phyloP scores from a whole-genome alignment of 2,113 vertebrate genomes.

The Istiophorus platypterus region DNA sequence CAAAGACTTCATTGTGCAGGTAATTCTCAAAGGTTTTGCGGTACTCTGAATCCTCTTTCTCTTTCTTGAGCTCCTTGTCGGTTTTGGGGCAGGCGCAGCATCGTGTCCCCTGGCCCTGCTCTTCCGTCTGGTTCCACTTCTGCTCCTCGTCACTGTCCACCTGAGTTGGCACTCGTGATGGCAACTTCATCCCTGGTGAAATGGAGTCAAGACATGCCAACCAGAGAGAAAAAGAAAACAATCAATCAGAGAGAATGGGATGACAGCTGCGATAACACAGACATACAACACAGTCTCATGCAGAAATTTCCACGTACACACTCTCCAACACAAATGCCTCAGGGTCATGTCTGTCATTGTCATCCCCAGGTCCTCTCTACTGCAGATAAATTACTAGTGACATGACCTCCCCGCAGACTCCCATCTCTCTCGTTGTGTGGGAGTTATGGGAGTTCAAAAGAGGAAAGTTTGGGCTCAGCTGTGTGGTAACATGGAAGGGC shows the following conservation, averaged over 20 bases:
- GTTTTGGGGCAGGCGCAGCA: conserved; percentile 97
- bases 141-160: conserved; percentile 87
- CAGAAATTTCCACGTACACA: neutral
- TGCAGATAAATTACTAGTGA: conserved; percentile 65
- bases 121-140: conserved; percentile 91
- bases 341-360: conserved; percentile 55
- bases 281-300: conserved; percentile 5
- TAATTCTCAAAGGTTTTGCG: conserved; percentile 98
- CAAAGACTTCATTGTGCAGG: conserved; percentile 97
- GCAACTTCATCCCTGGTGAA: conserved; percentile 91
- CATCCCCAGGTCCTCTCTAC: conserved; percentile 28
- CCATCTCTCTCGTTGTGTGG: conserved; percentile 34
- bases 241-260: neutral
- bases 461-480: conserved; percentile 13
- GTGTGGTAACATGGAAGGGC: conserved; percentile 9
- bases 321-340: neutral
- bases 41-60: conserved; percentile 93
- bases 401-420: conserved; percentile 53
- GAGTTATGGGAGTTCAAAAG: conserved; percentile 36
- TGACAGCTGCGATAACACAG: conserved; percentile 15
- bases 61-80: conserved; percentile 94
- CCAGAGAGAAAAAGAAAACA: neutral
- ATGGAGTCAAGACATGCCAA: neutral
- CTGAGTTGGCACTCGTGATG: conserved; percentile 90
- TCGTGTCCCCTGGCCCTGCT: conserved; percentile 79